Conservation (phyloP, 2,113 vertebrate genomes). For the Chloebia gouldiae region DNA sequence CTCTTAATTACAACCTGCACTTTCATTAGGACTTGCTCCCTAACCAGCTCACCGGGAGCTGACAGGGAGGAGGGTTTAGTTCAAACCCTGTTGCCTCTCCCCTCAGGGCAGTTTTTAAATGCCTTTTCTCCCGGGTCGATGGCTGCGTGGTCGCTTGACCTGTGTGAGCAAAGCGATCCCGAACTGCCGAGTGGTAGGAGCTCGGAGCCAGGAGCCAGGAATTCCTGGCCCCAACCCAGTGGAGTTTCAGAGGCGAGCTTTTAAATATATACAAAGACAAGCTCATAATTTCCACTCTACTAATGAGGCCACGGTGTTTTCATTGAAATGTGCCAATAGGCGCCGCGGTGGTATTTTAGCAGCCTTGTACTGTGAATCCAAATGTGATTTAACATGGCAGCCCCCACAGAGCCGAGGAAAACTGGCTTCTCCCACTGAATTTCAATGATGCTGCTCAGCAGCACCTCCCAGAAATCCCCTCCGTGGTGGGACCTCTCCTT, state of each 20-base stretch:
- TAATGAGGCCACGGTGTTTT: slow-evolving; percentile 41
- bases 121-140: not conserved
- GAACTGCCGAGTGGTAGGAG: not conserved
- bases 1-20: not conserved
- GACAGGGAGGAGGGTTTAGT: not conserved
- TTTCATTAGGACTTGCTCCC: not conserved
- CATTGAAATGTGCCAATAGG: slow-evolving; percentile 45
- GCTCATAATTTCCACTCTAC: slow-evolving; percentile 48
- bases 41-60: not conserved
- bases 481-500: not conserved
- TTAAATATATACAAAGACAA: slow-evolving; percentile 50
- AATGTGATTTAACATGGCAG: slow-evolving; percentile 46
- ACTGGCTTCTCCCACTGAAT: not conserved
- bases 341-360: slow-evolving; percentile 41
- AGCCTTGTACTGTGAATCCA: slow-evolving; percentile 51
- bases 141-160: not conserved
- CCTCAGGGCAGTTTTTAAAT: not conserved
- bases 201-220: slow-evolving; percentile 20
- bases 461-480: not conserved
- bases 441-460: not conserved
- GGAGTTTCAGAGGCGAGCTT: slow-evolving; percentile 21
- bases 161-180: not conserved
- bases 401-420: not conserved
- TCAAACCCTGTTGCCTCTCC: not conserved
- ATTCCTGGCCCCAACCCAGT: not conserved